A percentile compares a stretch with the other conserved stretches of the same genome.
These are phyloP conservation scores for Tryphoninae sp. DNA, from an alignment of 2,888 invertebrate species.

Conservation along the genomic window DNA sequence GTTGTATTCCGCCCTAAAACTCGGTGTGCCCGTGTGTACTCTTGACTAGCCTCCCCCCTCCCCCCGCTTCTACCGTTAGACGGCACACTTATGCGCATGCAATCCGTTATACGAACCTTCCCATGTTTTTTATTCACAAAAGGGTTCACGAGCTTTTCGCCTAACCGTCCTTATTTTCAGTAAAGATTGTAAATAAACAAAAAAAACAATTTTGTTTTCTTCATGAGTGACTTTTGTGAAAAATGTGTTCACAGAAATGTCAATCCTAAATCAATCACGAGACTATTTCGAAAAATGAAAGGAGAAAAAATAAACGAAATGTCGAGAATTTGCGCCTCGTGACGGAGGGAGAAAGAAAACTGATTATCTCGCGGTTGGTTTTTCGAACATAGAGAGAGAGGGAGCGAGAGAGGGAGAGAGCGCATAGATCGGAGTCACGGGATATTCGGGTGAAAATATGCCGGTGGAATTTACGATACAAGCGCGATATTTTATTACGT, in stretches of 20 bases:
- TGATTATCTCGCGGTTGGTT: conserved; percentile 56
- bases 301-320: background rate
- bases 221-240: background rate
- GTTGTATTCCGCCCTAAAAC: conserved; percentile 57
- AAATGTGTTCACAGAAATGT: background rate
- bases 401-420: conserved; percentile 48
- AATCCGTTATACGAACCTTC: background rate
- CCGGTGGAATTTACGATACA: conserved; percentile 76
- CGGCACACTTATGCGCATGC: background rate
- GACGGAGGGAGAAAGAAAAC: conserved; percentile 41
- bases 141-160: background rate
- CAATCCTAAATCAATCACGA: conserved; percentile 8
- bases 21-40: conserved; percentile 48
- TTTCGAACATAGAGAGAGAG: background rate
- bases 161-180: background rate
- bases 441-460: conserved; percentile 73
- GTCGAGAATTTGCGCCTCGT: conserved; percentile 9
- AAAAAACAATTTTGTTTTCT: no score
- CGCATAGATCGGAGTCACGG: conserved; percentile 65
- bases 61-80: conserved; percentile 42
- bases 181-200: background rate
- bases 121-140: background rate
- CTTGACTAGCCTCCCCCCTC: conserved; percentile 47
- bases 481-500: conserved; percentile 77
- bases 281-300: background rate